phyloP scores from a whole-genome alignment of 2,113 vertebrate genomes.

The Manacus vitellinus region DNA sequence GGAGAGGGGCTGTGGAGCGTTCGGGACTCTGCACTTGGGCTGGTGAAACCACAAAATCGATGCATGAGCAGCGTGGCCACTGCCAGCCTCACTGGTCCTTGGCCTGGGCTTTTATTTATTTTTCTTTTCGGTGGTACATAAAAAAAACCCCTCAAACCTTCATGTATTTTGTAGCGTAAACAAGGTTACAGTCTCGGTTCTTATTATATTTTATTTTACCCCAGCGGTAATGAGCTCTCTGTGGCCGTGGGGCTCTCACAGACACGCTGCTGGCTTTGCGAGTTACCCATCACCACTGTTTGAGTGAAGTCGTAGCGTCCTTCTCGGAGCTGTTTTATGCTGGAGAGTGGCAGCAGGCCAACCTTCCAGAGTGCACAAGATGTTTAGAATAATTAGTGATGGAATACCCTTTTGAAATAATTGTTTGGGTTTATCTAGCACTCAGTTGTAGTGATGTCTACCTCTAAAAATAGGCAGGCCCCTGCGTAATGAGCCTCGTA shows the following conservation, averaged over 20 bases:
- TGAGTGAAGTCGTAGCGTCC: rapidly evolving
- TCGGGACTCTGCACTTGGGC: neutral
- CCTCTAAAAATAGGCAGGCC: constrained; percentile 41
- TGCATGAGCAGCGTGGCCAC: rapidly evolving
- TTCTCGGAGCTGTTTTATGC: neutral
- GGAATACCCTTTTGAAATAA: constrained; percentile 41
- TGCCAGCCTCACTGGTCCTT: neutral
- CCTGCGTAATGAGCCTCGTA: neutral
- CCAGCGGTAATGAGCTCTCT: neutral
- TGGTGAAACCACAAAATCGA: neutral
- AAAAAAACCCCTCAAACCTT: neutral
- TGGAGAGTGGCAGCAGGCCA: constrained; percentile 11
- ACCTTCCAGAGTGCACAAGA: neutral
- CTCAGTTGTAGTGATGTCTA: neutral
- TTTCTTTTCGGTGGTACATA: neutral
- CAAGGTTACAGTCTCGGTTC: neutral
- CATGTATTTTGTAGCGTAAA: neutral
- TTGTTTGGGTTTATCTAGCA: constrained; percentile 50
- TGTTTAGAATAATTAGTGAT: constrained; percentile 64
- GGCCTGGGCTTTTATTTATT: neutral
- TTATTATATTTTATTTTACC: neutral
- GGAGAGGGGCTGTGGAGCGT: rapidly evolving
- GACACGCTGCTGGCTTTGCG: neutral
- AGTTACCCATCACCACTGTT: neutral
- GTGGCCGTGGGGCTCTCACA: too few relatives aligned